Conservation (phyloP, 2,888 invertebrate genomes). For the Ophion ellenae region DNA sequence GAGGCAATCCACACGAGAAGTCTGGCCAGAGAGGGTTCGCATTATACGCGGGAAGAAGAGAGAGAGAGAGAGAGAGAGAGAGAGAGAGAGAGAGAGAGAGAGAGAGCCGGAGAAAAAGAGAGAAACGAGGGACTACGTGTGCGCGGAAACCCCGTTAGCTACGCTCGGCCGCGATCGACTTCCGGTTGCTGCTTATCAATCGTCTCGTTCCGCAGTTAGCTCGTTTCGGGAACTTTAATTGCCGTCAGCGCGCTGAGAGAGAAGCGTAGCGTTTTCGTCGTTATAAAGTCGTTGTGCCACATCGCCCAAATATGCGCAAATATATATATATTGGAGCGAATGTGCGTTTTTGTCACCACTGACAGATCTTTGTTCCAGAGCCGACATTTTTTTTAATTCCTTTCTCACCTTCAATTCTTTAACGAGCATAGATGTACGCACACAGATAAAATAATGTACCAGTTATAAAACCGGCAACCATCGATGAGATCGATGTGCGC, state of each 20-base stretch:
- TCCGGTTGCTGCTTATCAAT: slow-evolving; percentile 82
- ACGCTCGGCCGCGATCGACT: slow-evolving; percentile 77
- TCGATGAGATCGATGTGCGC: slow-evolving; percentile 40
- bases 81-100: slow-evolving; percentile 7
- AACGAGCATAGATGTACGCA: slow-evolving; percentile 29
- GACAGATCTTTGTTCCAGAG: slow-evolving; percentile 53
- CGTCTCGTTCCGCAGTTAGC: slow-evolving; percentile 77
- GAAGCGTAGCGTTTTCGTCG: slow-evolving; percentile 51
- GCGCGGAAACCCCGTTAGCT: slow-evolving; percentile 70
- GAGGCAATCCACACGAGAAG: slow-evolving; percentile 39
- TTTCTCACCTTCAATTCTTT: not conserved
- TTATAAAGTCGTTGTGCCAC: slow-evolving; percentile 30
- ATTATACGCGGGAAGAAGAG: slow-evolving; percentile 1
- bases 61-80: slow-evolving; percentile 23
- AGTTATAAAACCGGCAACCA: slow-evolving; percentile 25
- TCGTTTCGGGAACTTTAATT: slow-evolving; percentile 75
- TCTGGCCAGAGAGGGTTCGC: slow-evolving; percentile 24
- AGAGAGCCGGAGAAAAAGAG: slow-evolving; percentile 20
- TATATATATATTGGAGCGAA: not conserved
- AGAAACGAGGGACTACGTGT: slow-evolving; percentile 32
- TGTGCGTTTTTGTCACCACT: slow-evolving; percentile 25
- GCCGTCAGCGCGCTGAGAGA: slow-evolving; percentile 57
- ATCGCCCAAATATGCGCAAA: not conserved
- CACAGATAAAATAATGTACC: not conserved
- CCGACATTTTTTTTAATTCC: slow-evolving; percentile 13